These are phyloP conservation scores for Apis dorsata DNA, from an alignment of 1,140 invertebrate genomes.

Conservation along the genomic window DNA sequence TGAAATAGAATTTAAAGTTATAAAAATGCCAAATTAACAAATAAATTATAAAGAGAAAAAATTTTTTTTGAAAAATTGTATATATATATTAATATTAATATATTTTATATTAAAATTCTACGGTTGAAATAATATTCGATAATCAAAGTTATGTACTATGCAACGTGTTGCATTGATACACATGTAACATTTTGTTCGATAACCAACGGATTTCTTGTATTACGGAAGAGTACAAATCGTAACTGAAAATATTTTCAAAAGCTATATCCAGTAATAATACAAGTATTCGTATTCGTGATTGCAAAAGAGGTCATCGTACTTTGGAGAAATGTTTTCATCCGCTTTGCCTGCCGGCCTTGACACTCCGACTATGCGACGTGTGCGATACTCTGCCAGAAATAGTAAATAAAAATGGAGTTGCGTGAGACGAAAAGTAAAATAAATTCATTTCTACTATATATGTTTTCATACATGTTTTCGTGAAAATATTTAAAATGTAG, in stretches of 20 bases:
- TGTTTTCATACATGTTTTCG: too few relatives aligned
- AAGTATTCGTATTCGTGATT: neutral
- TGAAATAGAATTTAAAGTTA: too few relatives aligned
- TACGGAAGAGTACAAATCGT: neutral
- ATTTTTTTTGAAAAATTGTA: too few relatives aligned
- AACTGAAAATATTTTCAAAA: neutral
- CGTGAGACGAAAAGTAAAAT: neutral
- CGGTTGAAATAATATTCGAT: neutral
- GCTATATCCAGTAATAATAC: neutral
- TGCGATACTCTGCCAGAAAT: neutral
- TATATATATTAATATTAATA: too few relatives aligned
- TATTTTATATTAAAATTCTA: too few relatives aligned
- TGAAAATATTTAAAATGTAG: too few relatives aligned
- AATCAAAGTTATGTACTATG: neutral
- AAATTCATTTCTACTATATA: neutral
- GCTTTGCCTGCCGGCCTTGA: conserved; percentile 9
- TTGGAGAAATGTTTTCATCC: conserved; percentile 3
- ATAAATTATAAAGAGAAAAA: too few relatives aligned
- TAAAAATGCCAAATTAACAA: too few relatives aligned
- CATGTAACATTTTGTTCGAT: conserved; percentile 3
- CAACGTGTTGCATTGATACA: conserved; percentile 38
- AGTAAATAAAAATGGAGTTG: neutral
- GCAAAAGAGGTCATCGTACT: conserved; percentile 5
- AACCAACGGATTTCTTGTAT: neutral
- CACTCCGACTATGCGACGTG: neutral